Percentiles rank a stretch among this genome's conserved stretches.
Evolutionary conservation across 2,113 vertebrate genomes (phyloP).

Genomic region (Trichechus manatus): DNA sequence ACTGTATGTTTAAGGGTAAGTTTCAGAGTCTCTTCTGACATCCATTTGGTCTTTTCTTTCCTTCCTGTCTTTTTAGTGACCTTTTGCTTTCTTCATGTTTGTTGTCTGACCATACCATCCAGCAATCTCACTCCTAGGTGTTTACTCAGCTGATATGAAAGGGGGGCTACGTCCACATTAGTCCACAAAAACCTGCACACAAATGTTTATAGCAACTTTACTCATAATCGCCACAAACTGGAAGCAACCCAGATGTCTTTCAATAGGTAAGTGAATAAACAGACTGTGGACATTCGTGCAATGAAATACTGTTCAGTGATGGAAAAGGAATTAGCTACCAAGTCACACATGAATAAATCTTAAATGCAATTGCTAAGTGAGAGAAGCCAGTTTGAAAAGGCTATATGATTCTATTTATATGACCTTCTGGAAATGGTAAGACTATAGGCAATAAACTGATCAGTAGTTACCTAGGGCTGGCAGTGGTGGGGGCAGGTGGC

Average conservation of each 20-base stretch:
- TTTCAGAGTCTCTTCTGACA: too few species aligned
- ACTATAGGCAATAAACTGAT: neutral
- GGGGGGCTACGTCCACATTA: neutral
- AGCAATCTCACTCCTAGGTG: neutral
- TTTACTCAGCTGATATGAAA: neutral
- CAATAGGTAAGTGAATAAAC: neutral
- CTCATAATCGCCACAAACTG: neutral
- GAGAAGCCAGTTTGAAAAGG: neutral
- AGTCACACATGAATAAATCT: neutral
- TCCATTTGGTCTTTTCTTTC: too few species aligned
- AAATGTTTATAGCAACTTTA: neutral
- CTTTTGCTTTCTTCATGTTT: too few species aligned
- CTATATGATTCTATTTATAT: neutral
- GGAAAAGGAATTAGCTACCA: neutral
- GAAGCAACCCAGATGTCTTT: neutral
- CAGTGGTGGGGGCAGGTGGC: neutral
- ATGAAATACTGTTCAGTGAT: neutral
- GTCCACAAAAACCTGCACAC: neutral
- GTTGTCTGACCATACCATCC: neutral
- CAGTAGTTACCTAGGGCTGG: neutral
- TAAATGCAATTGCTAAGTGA: neutral
- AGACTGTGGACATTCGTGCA: neutral
- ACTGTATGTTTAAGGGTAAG: too few species aligned
- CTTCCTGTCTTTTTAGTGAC: too few species aligned
- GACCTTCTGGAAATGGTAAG: neutral